These are phyloP conservation scores for Gadopsis marmoratus DNA, from an alignment of 2,797 vertebrate species.

Conservation along the genomic window DNA sequence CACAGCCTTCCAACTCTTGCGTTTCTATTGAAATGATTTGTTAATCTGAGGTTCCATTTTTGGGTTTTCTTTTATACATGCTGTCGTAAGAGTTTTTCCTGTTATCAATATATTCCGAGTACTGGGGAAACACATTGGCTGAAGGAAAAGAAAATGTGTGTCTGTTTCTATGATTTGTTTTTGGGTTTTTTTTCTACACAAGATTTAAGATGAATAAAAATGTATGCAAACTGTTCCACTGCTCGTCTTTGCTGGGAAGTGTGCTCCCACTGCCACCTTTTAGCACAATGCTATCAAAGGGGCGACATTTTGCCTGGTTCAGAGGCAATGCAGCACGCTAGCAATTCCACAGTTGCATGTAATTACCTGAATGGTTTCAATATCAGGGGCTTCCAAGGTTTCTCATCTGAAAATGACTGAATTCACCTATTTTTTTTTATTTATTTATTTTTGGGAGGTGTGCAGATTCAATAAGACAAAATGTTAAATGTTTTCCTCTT, in stretches of 20 bases:
- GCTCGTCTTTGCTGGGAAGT: conserved; percentile 13
- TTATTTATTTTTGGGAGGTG: background rate
- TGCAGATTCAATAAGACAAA: background rate
- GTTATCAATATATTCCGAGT: conserved; percentile 93
- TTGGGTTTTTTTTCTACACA: conserved; percentile 95
- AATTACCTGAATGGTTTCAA: background rate
- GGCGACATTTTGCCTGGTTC: background rate
- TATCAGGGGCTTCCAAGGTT: background rate
- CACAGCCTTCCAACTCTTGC: conserved; percentile 89
- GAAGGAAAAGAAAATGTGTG: conserved; percentile 92
- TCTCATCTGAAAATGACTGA: background rate
- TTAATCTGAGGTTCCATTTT: conserved; percentile 87
- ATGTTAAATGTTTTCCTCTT: background rate
- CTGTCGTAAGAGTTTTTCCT: conserved; percentile 95
- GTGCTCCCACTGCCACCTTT: background rate
- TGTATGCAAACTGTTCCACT: conserved; percentile 87
- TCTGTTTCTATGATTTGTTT: conserved; percentile 93
- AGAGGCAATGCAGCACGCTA: too few species aligned
- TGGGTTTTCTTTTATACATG: conserved; percentile 95
- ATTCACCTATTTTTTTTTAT: background rate
- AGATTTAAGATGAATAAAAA: conserved; percentile 98
- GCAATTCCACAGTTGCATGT: too few species aligned
- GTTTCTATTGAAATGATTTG: conserved; percentile 94
- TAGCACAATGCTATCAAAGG: background rate
- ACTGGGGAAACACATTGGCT: conserved; percentile 90